Percentiles rank a stretch among this genome's conserved stretches.
Conservation (phyloP, 2,797 vertebrate species). For the Toxotes lorentzi region DNA sequence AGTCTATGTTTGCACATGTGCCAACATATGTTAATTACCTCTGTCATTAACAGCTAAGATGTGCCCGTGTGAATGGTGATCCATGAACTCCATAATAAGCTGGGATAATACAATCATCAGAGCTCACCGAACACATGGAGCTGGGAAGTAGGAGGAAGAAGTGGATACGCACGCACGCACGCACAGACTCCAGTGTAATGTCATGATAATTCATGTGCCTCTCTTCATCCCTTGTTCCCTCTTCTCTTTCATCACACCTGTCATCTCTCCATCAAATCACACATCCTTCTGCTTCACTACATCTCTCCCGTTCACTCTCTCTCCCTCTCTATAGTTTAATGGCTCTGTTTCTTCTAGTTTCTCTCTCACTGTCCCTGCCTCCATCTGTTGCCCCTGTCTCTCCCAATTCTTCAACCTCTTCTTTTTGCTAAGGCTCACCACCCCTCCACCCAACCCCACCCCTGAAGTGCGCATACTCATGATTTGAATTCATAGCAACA, state of each 20-base stretch:
- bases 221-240: constrained; percentile 63
- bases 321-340: constrained; percentile 25
- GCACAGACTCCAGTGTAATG: constrained; percentile 42
- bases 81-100: constrained; percentile 40
- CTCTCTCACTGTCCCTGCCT: constrained; percentile 23
- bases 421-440: neutral
- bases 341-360: constrained; percentile 41
- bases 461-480: neutral
- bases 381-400: constrained; percentile 43
- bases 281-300: constrained; percentile 61
- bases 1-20: neutral
- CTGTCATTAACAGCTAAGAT: constrained; percentile 31
- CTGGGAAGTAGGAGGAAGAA: constrained; percentile 15
- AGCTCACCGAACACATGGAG: constrained; percentile 22
- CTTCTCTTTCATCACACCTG: constrained; percentile 69
- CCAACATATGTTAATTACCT: constrained; percentile 12
- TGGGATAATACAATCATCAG: constrained; percentile 32
- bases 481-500: too few relatives aligned
- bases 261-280: constrained; percentile 71
- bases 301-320: constrained; percentile 34
- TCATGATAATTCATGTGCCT: constrained; percentile 72
- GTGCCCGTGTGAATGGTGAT: constrained; percentile 24
- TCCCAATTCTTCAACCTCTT: constrained; percentile 39
- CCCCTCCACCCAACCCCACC: neutral
- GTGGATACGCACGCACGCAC: constrained; percentile 10